Evolutionary conservation across 1,140 invertebrate genomes (phyloP), one percentile per base, ranked within the genome.

Genomic region (Scaptomyza graminum): DNA sequence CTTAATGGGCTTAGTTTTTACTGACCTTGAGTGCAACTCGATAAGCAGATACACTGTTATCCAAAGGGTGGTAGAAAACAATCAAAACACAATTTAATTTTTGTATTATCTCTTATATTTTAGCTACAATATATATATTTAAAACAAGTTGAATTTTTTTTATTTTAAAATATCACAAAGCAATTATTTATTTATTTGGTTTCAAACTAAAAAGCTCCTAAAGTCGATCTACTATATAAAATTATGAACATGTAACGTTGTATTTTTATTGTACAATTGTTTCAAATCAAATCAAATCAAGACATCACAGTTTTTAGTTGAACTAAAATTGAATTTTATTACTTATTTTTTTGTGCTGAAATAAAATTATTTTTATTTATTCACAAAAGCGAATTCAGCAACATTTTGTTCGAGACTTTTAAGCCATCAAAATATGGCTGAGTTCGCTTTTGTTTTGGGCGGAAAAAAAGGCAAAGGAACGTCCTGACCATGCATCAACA

Each of bases 291-390:
- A 8, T 12, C 43, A 43, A 52, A 18, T 25, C 64, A 79, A 89
- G 82, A 77, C 73, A 88, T 88, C 84, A 88, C 84, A 88, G 84
- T 69, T 57, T 56, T 88, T 84, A 83, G 85, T 88, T 70, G 51
- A 77, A 89, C 79, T 90, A 84, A 84, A 83, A 49, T 65, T 28
- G 66, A 64, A 39, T 59, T 72, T 59, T 64, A 52, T 15, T 64
- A 54, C 15, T 56, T 46, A 11, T 69, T 85, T 71, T 44, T 60
- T 77, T 66, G 11, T 55, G 71, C 75, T 76, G 79, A 55, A 75
- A 81, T 72, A 56, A 57, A 64, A 64, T 31, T 13, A 49, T 46
- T 31, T 13, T 44, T 46, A 52, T 55, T 39, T 12, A 44, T 41
- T 44, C 41, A n/a, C 59, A 83, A 88, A 88, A 88, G 84, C 84